phyloP scores from a whole-genome alignment of 35 echinoderm and acorn worm species.

The Patiria miniata region DNA sequence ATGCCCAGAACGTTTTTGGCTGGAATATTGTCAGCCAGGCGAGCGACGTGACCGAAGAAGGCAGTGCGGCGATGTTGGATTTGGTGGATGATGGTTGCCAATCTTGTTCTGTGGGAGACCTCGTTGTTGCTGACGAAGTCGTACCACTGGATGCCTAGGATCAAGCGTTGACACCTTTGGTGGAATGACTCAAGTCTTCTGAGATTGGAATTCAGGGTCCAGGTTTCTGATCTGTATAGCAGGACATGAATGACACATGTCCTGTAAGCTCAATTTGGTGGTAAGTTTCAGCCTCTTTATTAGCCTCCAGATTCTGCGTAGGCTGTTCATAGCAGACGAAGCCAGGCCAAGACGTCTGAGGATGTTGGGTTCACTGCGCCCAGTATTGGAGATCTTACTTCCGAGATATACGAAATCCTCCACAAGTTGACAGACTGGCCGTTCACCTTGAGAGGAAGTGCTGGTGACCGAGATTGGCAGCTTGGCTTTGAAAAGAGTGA shows the following conservation, averaged over 20 bases:
- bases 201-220: background rate
- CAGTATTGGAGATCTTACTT: constrained; percentile 2
- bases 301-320: background rate
- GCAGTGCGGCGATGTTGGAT: too few relatives aligned
- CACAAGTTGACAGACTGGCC: background rate
- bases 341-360: too few relatives aligned
- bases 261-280: too few relatives aligned
- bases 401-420: background rate
- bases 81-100: too few relatives aligned
- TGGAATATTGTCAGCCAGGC: too few relatives aligned
- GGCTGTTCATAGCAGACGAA: background rate
- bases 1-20: too few relatives aligned
- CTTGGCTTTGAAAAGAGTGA: background rate
- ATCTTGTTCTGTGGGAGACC: too few relatives aligned
- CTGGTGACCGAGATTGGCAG: too few relatives aligned
- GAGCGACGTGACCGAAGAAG: too few relatives aligned
- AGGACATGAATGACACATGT: background rate
- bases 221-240: background rate
- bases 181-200: too few relatives aligned
- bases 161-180: background rate
- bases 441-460: background rate
- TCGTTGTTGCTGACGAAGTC: too few relatives aligned
- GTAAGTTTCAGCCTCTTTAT: constrained; percentile 7
- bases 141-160: background rate
- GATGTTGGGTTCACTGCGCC: too few relatives aligned